A percentile compares a stretch with the other conserved stretches of the same genome.
Conservation (phyloP, 2,888 invertebrate genomes). For the Dendrolimus houi region DNA sequence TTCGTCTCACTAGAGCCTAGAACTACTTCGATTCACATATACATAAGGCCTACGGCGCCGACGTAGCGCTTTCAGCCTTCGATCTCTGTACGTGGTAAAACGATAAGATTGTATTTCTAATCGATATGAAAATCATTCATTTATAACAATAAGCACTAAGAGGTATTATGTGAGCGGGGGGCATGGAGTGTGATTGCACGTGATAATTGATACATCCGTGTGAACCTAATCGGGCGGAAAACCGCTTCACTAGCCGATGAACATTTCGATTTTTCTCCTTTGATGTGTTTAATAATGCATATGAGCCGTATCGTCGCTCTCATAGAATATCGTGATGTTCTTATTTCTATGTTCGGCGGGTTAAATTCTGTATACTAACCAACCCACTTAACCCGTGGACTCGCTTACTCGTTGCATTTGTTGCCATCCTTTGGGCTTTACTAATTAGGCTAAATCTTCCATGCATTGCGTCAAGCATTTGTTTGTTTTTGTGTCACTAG, state of each 20-base stretch:
- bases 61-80: too few species aligned
- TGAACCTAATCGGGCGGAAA: conserved; percentile 66
- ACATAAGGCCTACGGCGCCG: too few species aligned
- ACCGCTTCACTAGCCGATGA: conserved; percentile 65
- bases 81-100: too few species aligned
- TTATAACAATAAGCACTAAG: background rate
- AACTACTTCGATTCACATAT: too few species aligned
- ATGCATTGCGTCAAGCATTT: background rate
- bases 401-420: background rate
- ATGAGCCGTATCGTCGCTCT: conserved; percentile 48
- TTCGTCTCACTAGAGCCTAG: too few species aligned
- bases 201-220: conserved; percentile 63
- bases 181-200: conserved; percentile 20
- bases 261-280: conserved; percentile 75
- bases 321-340: conserved; percentile 7
- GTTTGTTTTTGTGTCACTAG: too few species aligned
- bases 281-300: conserved; percentile 74
- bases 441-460: conserved; percentile 1
- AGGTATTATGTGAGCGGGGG: background rate
- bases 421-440: background rate
- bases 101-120: too few species aligned
- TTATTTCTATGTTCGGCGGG: too few species aligned
- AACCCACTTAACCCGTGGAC: background rate
- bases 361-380: conserved; percentile 12
- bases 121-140: background rate